Base-by-base conservation (phyloP, 2,888 invertebrate genomes). In the Lasioglossum vierecki region DNA sequence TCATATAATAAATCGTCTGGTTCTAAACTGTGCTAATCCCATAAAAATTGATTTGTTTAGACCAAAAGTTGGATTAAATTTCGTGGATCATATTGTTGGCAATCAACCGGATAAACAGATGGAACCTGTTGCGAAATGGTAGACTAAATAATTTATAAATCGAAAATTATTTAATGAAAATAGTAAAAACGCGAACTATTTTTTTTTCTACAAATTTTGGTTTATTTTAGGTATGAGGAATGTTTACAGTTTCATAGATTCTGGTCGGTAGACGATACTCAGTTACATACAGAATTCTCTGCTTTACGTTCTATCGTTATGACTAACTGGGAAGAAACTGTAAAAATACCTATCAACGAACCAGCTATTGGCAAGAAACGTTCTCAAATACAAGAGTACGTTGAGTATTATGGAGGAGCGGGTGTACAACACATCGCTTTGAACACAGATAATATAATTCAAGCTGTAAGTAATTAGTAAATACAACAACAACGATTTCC, bases 391-490 rank as follows among this genome's bases (percentile, higher is more conserved):
- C 98, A 99, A 95, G 99, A 99, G 95, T 99, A 98, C 94, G 99
- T 99, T 68, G 99, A 99, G 92, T 99, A 99, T 94, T 99, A 99
- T 94, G 99, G 99, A 0, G 99, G 99, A 0, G 98, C 99, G 3
- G 99, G 99, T 0, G 99, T 99, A 0, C 99, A 99, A 95, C 99
- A 99, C 93, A 99, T 99, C 90, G 99, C 99, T 5, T 96, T 99
- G n/a, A 99, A 99, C 94, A 99, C 99, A 0, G 96, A 97, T 87
- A 98, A 99, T 95, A 99, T 99, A 92, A 98, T 99, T 88, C 94
- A 95, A 76, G 96, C 98, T 66, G 99, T 99, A 93, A 96, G 96
- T 35, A 35, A 35, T 35, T 35, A 35, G 35, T 22, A 53, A 73
- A 63, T 46, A 35, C 6, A 35, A 46, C 41, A 15, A 76, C 63